phyloP scores from a whole-genome alignment of 2,797 vertebrate species.

The Platalea minor region DNA sequence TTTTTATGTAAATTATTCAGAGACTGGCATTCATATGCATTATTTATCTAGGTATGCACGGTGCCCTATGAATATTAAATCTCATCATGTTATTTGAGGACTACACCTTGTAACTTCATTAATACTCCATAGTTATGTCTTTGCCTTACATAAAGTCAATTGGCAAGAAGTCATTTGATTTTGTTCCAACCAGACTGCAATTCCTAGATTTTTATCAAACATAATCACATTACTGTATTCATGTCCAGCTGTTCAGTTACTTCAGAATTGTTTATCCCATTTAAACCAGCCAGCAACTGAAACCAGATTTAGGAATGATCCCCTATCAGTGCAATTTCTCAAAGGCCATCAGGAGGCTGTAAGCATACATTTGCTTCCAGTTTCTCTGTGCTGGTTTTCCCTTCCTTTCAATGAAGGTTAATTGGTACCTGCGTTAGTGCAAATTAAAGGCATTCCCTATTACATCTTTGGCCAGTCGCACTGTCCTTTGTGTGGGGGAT shows the following conservation, averaged over 20 bases:
- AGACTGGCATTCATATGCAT: not conserved
- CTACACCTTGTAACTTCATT: constrained; percentile 27
- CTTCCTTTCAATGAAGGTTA: not conserved
- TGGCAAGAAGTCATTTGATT: not conserved
- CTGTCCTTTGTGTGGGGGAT: not conserved
- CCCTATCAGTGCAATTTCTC: not conserved
- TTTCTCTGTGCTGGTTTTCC: not conserved
- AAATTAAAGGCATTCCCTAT: not conserved
- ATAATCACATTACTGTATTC: not conserved
- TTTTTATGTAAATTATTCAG: not conserved
- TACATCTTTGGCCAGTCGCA: not conserved
- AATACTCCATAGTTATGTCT: not conserved
- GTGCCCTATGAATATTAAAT: not conserved
- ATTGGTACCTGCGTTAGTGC: not conserved
- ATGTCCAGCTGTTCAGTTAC: not conserved
- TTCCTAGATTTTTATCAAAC: not conserved
- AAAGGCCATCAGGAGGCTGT: not conserved
- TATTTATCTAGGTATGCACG: not conserved
- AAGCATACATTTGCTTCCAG: not conserved
- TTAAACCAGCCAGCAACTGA: not conserved
- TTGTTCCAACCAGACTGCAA: not conserved
- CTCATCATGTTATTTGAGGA: not conserved
- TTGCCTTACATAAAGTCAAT: not conserved
- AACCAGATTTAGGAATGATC: not conserved
- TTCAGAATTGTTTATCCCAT: not conserved